Conservation (phyloP, 2,888 invertebrate species). For the Drosophila demipolita region DNA sequence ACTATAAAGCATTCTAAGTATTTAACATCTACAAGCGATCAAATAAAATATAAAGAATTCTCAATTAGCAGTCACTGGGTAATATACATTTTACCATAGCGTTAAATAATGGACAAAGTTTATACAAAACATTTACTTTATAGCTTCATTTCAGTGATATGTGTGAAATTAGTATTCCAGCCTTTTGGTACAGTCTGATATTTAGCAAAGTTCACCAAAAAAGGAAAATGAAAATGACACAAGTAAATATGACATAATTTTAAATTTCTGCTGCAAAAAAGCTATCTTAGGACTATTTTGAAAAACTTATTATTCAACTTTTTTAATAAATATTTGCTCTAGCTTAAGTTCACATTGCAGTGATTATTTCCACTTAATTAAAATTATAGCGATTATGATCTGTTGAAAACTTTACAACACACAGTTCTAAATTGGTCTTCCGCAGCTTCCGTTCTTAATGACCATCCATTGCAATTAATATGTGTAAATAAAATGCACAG, state of each 20-base stretch:
- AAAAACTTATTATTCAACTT: background rate
- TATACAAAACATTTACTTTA: background rate
- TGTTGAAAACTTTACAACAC: background rate
- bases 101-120: background rate
- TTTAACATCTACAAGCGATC: too few species aligned
- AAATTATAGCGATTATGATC: background rate
- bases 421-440: conserved; percentile 4
- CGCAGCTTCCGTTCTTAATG: conserved; percentile 26
- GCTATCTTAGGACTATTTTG: too few species aligned
- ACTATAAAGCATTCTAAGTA: background rate
- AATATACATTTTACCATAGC: background rate
- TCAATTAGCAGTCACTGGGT: background rate
- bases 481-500: background rate
- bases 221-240: too few species aligned
- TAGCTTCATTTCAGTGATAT: background rate
- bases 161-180: background rate
- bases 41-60: background rate
- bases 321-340: background rate
- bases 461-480: conserved; percentile 7
- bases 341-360: background rate
- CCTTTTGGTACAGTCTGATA: background rate
- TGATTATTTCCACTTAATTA: background rate
- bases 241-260: background rate
- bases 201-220: too few species aligned
- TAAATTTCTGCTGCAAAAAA: too few species aligned